Conservation (phyloP, 2,888 invertebrate genomes). For the Rosalia funebris region DNA sequence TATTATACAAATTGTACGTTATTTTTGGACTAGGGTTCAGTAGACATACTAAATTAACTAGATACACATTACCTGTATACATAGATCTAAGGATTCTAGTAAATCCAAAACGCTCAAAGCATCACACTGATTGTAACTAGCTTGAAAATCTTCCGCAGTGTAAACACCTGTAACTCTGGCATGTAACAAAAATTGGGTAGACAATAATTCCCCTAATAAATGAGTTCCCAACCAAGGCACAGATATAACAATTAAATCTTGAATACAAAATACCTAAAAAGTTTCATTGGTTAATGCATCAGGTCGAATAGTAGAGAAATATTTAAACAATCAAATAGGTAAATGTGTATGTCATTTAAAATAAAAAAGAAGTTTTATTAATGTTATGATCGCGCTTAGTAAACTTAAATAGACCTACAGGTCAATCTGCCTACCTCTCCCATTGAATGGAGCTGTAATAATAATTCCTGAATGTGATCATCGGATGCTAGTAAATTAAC, state of each 20-base stretch:
- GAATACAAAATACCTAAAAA: conserved; percentile 59
- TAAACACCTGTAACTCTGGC: conserved; percentile 76
- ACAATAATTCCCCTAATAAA: conserved; percentile 74
- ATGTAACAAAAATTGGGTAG: conserved; percentile 65
- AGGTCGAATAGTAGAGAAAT: too few species aligned
- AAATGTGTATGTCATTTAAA: too few species aligned
- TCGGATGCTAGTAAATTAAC: conserved; percentile 74
- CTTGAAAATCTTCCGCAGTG: conserved; percentile 77
- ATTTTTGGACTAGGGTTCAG: too few species aligned
- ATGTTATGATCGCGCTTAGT: too few species aligned
- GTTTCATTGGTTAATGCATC: too few species aligned
- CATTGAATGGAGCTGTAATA: conserved; percentile 72
- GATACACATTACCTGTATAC: conserved; percentile 71
- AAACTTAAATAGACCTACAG: too few species aligned
- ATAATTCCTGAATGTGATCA: conserved; percentile 71
- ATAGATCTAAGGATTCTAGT: conserved; percentile 76
- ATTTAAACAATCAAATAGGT: too few species aligned
- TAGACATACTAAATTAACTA: too few species aligned
- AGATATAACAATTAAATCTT: conserved; percentile 73
- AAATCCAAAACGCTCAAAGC: conserved; percentile 74
- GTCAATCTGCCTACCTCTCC: conserved; percentile 74
- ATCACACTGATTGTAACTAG: conserved; percentile 76
- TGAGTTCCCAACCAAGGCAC: conserved; percentile 76
- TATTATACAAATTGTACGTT: too few species aligned
- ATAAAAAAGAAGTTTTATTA: too few species aligned